Conservation (phyloP, 2,113 vertebrate genomes). For the Pica pica region DNA sequence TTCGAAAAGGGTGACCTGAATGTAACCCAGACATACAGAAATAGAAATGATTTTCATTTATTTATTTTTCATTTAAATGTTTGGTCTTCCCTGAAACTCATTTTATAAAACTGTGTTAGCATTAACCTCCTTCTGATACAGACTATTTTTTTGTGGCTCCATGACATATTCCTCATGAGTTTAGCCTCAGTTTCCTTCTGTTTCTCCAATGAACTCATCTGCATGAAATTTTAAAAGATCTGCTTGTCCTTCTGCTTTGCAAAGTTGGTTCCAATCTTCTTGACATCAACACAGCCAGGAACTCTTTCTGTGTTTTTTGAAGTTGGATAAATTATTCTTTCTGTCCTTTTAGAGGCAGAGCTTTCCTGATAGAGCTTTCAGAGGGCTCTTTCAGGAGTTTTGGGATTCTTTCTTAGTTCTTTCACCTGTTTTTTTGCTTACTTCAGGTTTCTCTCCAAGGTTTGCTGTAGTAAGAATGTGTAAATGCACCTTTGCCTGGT, state of each 20-base stretch:
- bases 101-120: neutral
- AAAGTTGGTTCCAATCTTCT: neutral
- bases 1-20: neutral
- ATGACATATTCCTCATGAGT: neutral
- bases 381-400: neutral
- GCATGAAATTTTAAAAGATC: neutral
- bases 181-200: slow-evolving; percentile 32
- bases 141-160: neutral
- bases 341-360: neutral
- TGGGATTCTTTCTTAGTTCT: neutral
- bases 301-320: neutral
- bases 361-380: neutral
- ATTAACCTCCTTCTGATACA: neutral
- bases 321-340: neutral
- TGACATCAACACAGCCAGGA: neutral
- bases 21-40: neutral
- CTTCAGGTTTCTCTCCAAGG: neutral
- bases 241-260: slow-evolving; percentile 11
- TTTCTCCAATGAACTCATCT: neutral
- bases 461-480: neutral
- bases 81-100: neutral
- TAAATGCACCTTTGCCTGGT: neutral
- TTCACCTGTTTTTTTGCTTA: neutral
- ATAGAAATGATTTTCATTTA: neutral
- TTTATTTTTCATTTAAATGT: neutral